Conservation (phyloP, 2,888 invertebrate genomes). For the Syritta pipiens region DNA sequence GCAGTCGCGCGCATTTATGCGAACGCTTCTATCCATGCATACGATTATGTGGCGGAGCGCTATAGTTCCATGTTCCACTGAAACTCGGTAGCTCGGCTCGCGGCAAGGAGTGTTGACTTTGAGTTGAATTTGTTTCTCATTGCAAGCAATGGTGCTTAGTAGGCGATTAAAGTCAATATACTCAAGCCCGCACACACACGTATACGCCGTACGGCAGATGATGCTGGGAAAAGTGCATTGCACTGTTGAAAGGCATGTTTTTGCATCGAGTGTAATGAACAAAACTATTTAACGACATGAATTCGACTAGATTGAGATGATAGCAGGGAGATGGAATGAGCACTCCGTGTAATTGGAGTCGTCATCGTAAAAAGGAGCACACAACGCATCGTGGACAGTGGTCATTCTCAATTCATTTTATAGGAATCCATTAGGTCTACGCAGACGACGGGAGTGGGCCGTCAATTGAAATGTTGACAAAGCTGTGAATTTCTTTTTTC, state of each 20-base stretch:
- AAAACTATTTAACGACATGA: constrained; percentile 57
- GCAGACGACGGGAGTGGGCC: not conserved
- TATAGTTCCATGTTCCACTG: not conserved
- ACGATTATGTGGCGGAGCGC: constrained; percentile 35
- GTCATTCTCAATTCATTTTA: too few relatives aligned
- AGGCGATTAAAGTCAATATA: constrained; percentile 65
- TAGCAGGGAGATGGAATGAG: constrained; percentile 6
- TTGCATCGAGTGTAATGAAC: constrained; percentile 47
- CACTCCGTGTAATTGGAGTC: constrained; percentile 13
- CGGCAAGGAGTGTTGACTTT: constrained; percentile 47
- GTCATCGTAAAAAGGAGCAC: not conserved
- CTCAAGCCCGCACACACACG: constrained; percentile 8
- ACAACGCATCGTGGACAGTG: constrained; percentile 1
- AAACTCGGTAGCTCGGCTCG: not conserved
- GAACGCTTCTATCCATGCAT: constrained; percentile 44
- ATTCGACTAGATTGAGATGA: constrained; percentile 37
- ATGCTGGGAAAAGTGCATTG: constrained; percentile 58
- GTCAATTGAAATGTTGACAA: not conserved
- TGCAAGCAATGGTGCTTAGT: constrained; percentile 59
- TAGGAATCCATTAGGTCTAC: not conserved
- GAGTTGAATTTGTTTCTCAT: constrained; percentile 51
- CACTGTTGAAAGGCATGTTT: constrained; percentile 54
- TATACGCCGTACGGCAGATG: not conserved
- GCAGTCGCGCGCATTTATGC: constrained; percentile 35
- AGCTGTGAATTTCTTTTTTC: too few relatives aligned